A percentile compares a stretch with the other conserved stretches of the same genome.
Evolutionary conservation across 2,113 vertebrate genomes (phyloP).

Genomic region (Struthidea cinerea): DNA sequence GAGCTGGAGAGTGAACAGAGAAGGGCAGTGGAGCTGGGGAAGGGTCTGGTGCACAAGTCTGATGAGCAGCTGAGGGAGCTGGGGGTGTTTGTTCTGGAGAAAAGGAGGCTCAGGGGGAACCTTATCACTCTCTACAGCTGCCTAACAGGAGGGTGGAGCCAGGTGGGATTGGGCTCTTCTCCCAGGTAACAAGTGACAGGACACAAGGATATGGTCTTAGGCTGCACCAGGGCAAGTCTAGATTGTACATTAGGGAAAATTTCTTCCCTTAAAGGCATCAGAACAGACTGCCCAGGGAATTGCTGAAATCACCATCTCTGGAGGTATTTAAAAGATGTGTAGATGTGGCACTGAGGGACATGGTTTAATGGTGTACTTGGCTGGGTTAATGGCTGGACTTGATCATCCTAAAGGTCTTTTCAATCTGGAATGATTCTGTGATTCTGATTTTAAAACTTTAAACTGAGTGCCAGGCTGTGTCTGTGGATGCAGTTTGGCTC

Average conservation of each 20-base stretch:
- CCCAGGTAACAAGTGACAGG: not conserved
- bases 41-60: not conserved
- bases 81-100: not conserved
- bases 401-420: not conserved
- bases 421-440: not conserved
- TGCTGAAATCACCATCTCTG: not conserved
- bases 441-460: not conserved
- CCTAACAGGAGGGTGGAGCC: not conserved
- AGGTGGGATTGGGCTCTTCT: fast-evolving
- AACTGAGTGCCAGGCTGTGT: not conserved
- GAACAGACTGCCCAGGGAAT: not conserved
- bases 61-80: not conserved
- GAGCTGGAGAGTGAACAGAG: fast-evolving
- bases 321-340: not conserved
- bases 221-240: not conserved
- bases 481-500: not conserved
- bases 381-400: not conserved
- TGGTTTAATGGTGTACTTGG: not conserved
- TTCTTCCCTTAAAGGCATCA: not conserved
- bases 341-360: no score
- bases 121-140: not conserved
- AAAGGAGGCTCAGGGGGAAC: not conserved
- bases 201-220: not conserved
- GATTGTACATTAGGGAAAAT: not conserved
- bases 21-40: not conserved